Percentiles rank a stretch among this genome's conserved stretches.
Evolutionary conservation across 2,888 invertebrate species (phyloP).

Genomic region (Steromphala cineraria): DNA sequence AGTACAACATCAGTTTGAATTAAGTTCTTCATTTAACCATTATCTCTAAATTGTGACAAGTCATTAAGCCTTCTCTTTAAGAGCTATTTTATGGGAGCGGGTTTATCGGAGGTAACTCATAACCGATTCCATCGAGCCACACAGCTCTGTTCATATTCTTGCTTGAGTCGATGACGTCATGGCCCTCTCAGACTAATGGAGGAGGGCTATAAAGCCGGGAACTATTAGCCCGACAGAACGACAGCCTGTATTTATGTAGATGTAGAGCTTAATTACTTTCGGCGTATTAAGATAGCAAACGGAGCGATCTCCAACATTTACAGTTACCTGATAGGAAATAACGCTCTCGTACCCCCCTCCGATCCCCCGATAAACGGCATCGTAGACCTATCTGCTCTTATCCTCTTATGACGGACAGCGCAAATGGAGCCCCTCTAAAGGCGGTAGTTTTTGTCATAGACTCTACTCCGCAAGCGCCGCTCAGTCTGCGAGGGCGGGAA

Average conservation of each 20-base stretch:
- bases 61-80: no score
- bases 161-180: not conserved
- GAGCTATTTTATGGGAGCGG: no score
- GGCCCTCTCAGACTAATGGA: not conserved
- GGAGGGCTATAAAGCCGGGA: not conserved
- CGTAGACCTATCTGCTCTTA: not conserved
- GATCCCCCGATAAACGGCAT: not conserved
- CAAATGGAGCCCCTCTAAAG: not conserved
- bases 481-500: conserved; percentile 18
- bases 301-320: not conserved
- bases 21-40: no score
- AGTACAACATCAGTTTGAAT: no score
- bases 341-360: no score
- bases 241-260: not conserved
- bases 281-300: not conserved
- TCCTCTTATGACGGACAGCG: conserved; percentile 17
- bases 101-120: no score
- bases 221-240: not conserved
- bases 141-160: no score
- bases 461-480: conserved; percentile 10
- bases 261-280: not conserved
- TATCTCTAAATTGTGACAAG: no score
- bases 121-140: no score
- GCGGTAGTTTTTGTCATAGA: conserved; percentile 13
- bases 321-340: not conserved